A percentile compares a stretch with the other conserved stretches of the same genome.
These are phyloP conservation scores for Hippocampus abdominalis DNA, from an alignment of 2,113 vertebrate species.

Conservation along the genomic window DNA sequence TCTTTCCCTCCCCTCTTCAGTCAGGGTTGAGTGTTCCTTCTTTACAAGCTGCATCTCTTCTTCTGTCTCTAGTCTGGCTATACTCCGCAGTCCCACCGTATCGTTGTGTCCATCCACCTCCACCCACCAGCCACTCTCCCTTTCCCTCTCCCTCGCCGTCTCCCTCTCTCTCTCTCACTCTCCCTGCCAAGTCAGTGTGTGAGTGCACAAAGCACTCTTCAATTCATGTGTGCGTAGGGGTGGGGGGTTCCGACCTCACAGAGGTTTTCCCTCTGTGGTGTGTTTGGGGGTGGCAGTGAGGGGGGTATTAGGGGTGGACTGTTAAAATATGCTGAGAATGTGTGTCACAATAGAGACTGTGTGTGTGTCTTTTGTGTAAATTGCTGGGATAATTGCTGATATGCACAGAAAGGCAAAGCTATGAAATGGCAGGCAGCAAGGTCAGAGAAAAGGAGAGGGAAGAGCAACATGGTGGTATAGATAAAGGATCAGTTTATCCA, in stretches of 20 bases:
- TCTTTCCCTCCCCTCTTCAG: constrained; percentile 11
- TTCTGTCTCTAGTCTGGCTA: constrained; percentile 34
- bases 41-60: constrained; percentile 16
- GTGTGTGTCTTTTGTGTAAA: constrained; percentile 30
- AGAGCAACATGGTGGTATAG: constrained; percentile 16
- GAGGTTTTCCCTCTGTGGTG: constrained; percentile 33
- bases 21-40: constrained; percentile 21
- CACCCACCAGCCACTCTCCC: constrained; percentile 44
- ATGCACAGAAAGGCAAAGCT: constrained; percentile 57
- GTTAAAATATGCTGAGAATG: constrained; percentile 61
- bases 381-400: constrained; percentile 48
- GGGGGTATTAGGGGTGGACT: not conserved
- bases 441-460: constrained; percentile 37
- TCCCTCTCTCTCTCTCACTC: too few relatives aligned
- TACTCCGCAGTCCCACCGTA: constrained; percentile 41
- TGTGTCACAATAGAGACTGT: constrained; percentile 48
- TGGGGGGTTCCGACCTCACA: constrained; percentile 34
- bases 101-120: constrained; percentile 48
- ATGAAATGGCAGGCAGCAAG: constrained; percentile 43
- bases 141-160: constrained; percentile 31
- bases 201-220: constrained; percentile 70
- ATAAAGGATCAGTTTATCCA: constrained; percentile 40
- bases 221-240: constrained; percentile 57
- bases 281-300: constrained; percentile 29
- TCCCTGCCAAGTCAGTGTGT: constrained; percentile 51